Base-by-base conservation (phyloP, 2,797 vertebrate genomes). In the Hippoglossus hippoglossus region DNA sequence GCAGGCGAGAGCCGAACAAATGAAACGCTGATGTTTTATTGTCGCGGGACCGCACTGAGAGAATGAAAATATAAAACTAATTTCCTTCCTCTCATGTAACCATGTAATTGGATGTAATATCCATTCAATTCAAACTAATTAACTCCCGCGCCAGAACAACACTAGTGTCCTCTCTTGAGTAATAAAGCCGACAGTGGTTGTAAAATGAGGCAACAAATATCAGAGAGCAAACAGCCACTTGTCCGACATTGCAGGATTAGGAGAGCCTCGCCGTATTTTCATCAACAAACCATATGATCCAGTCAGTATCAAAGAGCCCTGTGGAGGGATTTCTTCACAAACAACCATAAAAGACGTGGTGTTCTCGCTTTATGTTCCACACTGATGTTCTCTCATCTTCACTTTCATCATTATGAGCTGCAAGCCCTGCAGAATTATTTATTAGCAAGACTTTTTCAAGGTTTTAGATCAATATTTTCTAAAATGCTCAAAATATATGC, bases 201-300 rank as follows among this genome's bases (percentile, higher is more conserved):
- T 10, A 46, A 61, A 67, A 73, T 12, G 12, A 74, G 60, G 51
- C 12, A 53, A 75, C 67, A 59, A 59, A 61, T 53, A 66, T 51
- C 25, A 18, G 34, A 63, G 25, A 65, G 51, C 67, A 31, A 46
- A 73, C 15, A 44, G 58, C 15, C 0, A 49, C 63, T 76, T 72
- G 67, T 73, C 36, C 1, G 1, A 71, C 74, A 78, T 19, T 18
- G 61, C 47, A n/a, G 61, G 59, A 18, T 47, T 44, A 5, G 15
- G 57, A 72, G 44, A 63, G 59, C 18, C 22, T n/a, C 2, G 49
- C 57, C 53, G 59, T 51, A 50, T 47, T 80, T 81, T 75, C 70
- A 87, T 81, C 69, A 90, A 79, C 87, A 86, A 86, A 81, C 44
- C 72, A 86, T 65, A 22, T 10, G n/a, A 59, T 34, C 52, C 0